Evolutionary conservation across 2,888 invertebrate genomes (phyloP), one percentile per base, ranked within the genome.

Genomic region (Pyrrhia umbra): DNA sequence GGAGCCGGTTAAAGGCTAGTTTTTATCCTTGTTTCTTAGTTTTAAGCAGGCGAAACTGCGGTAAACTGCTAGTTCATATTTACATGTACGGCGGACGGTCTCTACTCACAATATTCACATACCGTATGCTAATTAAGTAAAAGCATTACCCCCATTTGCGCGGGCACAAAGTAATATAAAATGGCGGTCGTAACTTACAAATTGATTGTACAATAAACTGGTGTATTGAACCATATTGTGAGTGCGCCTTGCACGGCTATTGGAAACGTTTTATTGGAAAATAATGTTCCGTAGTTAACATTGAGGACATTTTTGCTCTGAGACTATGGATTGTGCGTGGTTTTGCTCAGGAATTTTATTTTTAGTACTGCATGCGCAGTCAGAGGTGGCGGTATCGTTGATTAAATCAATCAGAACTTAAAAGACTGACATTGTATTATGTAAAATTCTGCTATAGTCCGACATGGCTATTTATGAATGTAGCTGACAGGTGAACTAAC

Each of bases 211-310:
- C 57, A 47, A 66, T 77, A 72, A 60, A 65, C 25, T 51, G 59
- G 54, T 56, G 71, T 59, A 57, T 73, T 65, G 56, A 46, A 56
- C 60, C 47, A 57, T 67, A 60, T 52, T 54, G 42, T 46, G 59
- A 46, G 42, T 46, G 34, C 64, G 60, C 47, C 27, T 75, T 60
- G 40, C 56, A 70, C 56, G 52, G 37, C 50, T 20, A 54, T 63
- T 70, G 76, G 30, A 54, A 57, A 46, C 50, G 51, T 18, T 75
- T 71, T 75, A 71, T 75, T 70, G 56, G 71, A 71, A 70, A 63
- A 71, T 75, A 75, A 70, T 70, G 76, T 57, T 50, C 47, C 40
- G 40, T 30, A 70, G 37, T 70, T 63, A 71, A 57, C 71, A 75
- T 71, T 75, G 71, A 45, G 40, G 52, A 71, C 64, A 71, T 57